phyloP scores from a whole-genome alignment of 1,140 invertebrate genomes.

The Lysiphlebus fabarum region DNA sequence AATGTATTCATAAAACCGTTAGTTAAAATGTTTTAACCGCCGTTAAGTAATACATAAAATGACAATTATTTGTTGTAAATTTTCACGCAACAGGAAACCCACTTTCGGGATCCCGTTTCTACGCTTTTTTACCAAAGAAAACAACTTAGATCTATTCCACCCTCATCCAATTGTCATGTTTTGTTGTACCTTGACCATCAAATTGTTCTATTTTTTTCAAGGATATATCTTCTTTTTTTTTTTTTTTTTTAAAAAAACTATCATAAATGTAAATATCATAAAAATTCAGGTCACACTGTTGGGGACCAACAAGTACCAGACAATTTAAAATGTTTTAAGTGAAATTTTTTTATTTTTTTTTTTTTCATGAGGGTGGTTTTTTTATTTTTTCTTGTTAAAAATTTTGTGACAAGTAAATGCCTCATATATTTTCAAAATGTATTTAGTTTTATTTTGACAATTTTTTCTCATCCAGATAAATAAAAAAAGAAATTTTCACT shows the following conservation, averaged over 20 bases:
- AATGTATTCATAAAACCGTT: slow-evolving; percentile 46
- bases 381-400: slow-evolving; percentile 14
- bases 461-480: too few relatives aligned
- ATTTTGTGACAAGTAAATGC: too few relatives aligned
- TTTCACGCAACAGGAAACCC: slow-evolving; percentile 39
- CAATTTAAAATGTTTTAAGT: too few relatives aligned
- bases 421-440: too few relatives aligned
- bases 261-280: slow-evolving; percentile 28
- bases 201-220: too few relatives aligned
- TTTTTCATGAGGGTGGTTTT: slow-evolving; percentile 13
- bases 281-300: slow-evolving; percentile 35
- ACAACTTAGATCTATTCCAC: too few relatives aligned
- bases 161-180: too few relatives aligned
- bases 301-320: neutral
- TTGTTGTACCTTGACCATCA: too few relatives aligned
- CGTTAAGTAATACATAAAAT: slow-evolving; percentile 28
- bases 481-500: too few relatives aligned
- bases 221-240: too few relatives aligned
- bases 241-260: too few relatives aligned
- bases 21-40: slow-evolving; percentile 44
- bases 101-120: slow-evolving; percentile 41
- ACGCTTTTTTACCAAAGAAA: slow-evolving; percentile 23
- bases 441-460: too few relatives aligned
- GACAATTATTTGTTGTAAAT: slow-evolving; percentile 21
- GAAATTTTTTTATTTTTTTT: neutral